Evolutionary conservation across 2,113 vertebrate species (phyloP).

Genomic region (Tringa solitaria): DNA sequence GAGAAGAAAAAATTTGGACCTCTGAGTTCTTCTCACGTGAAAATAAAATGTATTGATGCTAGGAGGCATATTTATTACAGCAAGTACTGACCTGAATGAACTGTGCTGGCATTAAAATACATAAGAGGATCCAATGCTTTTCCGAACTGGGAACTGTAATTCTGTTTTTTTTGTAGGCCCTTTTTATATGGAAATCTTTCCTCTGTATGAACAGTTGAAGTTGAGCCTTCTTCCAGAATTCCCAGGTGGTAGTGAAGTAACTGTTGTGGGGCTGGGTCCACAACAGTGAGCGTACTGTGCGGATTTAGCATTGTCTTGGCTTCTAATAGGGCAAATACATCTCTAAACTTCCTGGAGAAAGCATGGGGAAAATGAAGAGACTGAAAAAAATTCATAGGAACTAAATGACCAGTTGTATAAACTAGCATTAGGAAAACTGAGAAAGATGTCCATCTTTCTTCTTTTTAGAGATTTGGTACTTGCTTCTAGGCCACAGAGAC

Average conservation of each 20-base stretch:
- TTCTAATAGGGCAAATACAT: not conserved
- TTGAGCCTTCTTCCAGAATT: not conserved
- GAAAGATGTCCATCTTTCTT: not conserved
- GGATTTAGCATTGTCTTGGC: not conserved
- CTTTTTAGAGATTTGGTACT: not conserved
- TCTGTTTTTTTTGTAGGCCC: not conserved
- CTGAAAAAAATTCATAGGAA: not conserved
- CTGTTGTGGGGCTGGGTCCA: not conserved
- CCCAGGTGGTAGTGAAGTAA: not conserved
- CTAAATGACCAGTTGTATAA: not conserved
- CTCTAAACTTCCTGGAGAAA: not conserved
- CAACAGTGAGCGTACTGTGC: fast-evolving
- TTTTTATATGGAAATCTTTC: not conserved
- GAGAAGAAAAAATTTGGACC: not conserved
- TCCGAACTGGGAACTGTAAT: not conserved
- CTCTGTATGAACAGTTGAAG: not conserved
- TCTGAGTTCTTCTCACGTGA: not conserved
- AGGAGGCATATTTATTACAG: not conserved
- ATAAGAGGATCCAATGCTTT: not conserved
- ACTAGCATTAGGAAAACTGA: not conserved
- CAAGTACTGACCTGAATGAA: not conserved
- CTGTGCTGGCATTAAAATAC: not conserved
- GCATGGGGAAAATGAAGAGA: not conserved
- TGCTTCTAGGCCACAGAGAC: not conserved
- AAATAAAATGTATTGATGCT: not conserved